Evolutionary conservation across 2,797 vertebrate species (phyloP).

Genomic region (Onychomys leucogaster): DNA sequence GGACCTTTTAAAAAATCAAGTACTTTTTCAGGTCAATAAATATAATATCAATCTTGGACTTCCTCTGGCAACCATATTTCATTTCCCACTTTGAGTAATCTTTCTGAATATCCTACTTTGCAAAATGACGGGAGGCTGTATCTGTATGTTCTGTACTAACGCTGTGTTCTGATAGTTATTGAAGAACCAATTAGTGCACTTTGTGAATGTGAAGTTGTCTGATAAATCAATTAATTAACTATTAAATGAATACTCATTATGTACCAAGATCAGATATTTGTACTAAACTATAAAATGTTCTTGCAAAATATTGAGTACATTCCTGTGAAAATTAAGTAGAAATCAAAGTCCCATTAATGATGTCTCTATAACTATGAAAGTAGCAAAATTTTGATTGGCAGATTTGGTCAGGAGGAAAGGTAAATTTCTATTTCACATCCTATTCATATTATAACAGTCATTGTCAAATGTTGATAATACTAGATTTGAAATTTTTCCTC

Average conservation of each 20-base stretch:
- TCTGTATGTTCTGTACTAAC: background rate
- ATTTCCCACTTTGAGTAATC: slow-evolving; percentile 11
- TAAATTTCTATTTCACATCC: background rate
- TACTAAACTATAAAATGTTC: background rate
- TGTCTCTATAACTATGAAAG: background rate
- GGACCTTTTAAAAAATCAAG: background rate
- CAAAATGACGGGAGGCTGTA: background rate
- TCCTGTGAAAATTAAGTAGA: slow-evolving; percentile 4
- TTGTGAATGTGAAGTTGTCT: slow-evolving; percentile 40
- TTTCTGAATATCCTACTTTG: slow-evolving; percentile 30
- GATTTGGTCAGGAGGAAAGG: background rate
- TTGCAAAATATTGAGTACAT: background rate
- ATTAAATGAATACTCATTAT: slow-evolving; percentile 10
- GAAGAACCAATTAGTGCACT: slow-evolving; percentile 52
- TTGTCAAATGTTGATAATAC: background rate
- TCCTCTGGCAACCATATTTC: background rate
- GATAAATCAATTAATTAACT: slow-evolving; percentile 34
- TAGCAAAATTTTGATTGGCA: background rate
- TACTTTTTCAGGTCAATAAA: background rate
- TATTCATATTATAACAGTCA: background rate
- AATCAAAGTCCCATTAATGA: background rate
- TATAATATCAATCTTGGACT: slow-evolving; percentile 13
- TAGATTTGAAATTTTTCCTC: background rate
- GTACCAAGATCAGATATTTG: slow-evolving; percentile 1
- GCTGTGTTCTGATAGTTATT: slow-evolving; percentile 16